Evolutionary conservation across 2,113 vertebrate species (phyloP).

Genomic region (Rhipidura dahli): DNA sequence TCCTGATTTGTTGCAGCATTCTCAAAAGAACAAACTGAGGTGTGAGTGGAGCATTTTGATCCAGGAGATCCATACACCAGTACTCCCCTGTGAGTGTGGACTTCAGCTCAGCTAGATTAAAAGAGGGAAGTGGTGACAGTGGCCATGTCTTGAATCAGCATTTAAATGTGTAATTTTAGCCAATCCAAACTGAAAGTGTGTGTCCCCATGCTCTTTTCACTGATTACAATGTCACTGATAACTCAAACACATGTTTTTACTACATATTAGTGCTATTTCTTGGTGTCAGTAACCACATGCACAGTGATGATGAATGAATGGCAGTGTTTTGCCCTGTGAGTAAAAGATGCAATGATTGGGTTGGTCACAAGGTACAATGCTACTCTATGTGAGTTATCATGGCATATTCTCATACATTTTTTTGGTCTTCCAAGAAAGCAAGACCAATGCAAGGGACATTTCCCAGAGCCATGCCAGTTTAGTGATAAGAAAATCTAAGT

Average conservation of each 20-base stretch:
- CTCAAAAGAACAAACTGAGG: not conserved
- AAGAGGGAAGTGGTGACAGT: not conserved
- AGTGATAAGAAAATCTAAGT: not conserved
- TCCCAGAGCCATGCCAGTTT: not conserved
- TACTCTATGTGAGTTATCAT: not conserved
- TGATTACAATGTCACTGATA: not conserved
- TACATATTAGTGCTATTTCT: not conserved
- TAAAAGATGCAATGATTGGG: not conserved
- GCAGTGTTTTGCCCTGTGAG: not conserved
- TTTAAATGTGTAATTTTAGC: not conserved
- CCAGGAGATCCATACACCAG: not conserved
- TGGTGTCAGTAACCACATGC: not conserved
- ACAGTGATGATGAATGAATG: not conserved
- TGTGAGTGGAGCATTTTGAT: not conserved
- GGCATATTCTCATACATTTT: not conserved
- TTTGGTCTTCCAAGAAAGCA: not conserved
- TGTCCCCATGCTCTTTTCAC: not conserved
- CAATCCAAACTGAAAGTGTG: not conserved
- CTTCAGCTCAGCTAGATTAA: not conserved
- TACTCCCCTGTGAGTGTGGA: not conserved
- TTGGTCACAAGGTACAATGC: not conserved
- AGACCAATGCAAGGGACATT: not conserved
- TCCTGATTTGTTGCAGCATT: not conserved
- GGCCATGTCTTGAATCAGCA: not conserved
- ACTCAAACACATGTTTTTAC: not conserved